phyloP scores from a whole-genome alignment of 92 coral and sea anemone genomes.

The Blastomussa wellsi region DNA sequence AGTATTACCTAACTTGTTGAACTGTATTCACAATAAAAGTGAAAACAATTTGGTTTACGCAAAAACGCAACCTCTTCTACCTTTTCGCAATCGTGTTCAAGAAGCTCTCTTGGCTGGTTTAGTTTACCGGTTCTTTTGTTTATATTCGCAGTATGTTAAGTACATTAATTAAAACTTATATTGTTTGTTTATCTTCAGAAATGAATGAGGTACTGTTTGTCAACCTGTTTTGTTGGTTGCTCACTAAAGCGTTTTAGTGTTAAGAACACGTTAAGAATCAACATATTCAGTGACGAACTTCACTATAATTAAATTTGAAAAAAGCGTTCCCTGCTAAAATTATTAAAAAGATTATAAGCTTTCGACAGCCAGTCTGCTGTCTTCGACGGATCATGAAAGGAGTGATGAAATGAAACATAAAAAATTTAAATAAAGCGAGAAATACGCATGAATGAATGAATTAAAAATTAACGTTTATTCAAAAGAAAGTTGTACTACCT shows the following conservation, averaged over 20 bases:
- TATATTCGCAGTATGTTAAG: slow-evolving; percentile 12
- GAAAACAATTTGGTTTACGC: not conserved
- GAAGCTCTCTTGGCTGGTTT: not conserved
- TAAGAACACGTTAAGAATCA: not conserved
- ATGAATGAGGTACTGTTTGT: not conserved
- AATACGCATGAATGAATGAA: too few relatives aligned
- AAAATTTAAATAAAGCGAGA: too few relatives aligned
- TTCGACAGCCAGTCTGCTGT: too few relatives aligned
- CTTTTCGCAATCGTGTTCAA: not conserved
- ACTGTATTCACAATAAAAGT: not conserved
- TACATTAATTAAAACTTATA: not conserved
- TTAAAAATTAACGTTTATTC: too few relatives aligned
- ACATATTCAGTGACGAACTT: not conserved
- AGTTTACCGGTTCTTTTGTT: slow-evolving; percentile 28
- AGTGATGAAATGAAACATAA: too few relatives aligned
- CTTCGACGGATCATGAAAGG: too few relatives aligned
- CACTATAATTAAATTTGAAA: too few relatives aligned
- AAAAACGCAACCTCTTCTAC: not conserved
- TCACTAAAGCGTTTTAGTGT: not conserved
- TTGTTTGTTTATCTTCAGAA: slow-evolving; percentile 20
- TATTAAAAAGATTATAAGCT: too few relatives aligned
- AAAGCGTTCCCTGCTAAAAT: too few relatives aligned
- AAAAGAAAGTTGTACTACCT: too few relatives aligned
- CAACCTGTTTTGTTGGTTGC: not conserved
- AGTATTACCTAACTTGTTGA: not conserved